Percentiles rank a stretch among this genome's conserved stretches.
Evolutionary conservation across 2,113 vertebrate species (phyloP).

Genomic region (Gorilla gorilla): DNA sequence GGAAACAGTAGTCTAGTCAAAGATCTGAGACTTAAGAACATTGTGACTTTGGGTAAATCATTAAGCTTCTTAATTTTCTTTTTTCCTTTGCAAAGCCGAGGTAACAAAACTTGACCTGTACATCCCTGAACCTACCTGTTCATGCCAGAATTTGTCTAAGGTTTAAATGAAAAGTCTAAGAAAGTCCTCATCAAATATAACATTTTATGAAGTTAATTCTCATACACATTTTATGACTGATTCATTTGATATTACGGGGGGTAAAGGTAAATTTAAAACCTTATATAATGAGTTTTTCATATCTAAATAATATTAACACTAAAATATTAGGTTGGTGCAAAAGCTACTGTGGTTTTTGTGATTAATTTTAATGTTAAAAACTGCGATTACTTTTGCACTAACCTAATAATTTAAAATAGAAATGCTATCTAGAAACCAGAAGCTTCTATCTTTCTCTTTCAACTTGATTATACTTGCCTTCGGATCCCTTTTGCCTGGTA

Average conservation of each 20-base stretch:
- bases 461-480: not conserved
- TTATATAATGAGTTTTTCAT: not conserved
- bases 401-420: not conserved
- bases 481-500: not conserved
- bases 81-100: not conserved
- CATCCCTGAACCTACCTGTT: not conserved
- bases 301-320: not conserved
- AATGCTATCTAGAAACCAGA: not conserved
- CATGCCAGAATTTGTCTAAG: not conserved
- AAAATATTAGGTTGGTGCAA: not conserved
- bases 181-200: not conserved
- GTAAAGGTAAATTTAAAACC: not conserved
- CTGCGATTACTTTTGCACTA: too few species aligned
- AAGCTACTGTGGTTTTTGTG: too few species aligned
- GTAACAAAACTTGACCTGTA: not conserved
- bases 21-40: not conserved
- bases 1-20: rapidly evolving
- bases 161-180: not conserved
- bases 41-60: not conserved
- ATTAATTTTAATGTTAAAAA: too few species aligned
- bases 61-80: not conserved
- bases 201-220: not conserved
- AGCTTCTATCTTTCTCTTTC: not conserved
- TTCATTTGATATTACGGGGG: not conserved
- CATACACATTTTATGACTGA: not conserved